Conservation (phyloP, 2,888 invertebrate species). For the Holacanthella duospinosa region DNA sequence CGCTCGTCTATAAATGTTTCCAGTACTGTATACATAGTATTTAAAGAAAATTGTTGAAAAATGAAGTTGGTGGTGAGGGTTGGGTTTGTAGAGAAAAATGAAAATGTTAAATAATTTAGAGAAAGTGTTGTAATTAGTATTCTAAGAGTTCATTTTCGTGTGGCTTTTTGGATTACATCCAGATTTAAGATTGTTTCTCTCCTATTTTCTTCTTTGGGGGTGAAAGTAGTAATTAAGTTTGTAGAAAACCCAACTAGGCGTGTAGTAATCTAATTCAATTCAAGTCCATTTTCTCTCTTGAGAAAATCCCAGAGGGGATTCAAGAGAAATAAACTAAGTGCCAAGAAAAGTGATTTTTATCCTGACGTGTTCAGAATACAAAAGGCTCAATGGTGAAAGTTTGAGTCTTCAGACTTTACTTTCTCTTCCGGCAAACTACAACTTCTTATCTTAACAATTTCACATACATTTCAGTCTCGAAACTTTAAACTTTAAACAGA, state of each 20-base stretch:
- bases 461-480: neutral
- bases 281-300: neutral
- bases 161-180: neutral
- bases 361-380: neutral
- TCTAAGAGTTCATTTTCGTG: neutral
- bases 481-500: too few relatives aligned
- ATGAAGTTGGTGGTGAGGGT: too few relatives aligned
- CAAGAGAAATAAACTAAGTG: neutral
- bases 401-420: too few relatives aligned
- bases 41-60: too few relatives aligned
- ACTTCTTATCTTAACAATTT: neutral
- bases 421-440: too few relatives aligned
- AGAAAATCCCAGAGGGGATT: neutral
- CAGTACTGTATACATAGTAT: too few relatives aligned
- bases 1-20: too few relatives aligned
- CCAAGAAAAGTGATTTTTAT: neutral
- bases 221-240: constrained; percentile 1
- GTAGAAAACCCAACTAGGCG: neutral
- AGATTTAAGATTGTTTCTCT: neutral
- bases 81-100: too few relatives aligned
- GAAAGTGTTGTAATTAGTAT: neutral
- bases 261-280: constrained; percentile 3
- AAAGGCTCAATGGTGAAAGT: neutral
- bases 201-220: too few relatives aligned
- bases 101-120: too few relatives aligned